Percentiles rank a stretch among this genome's conserved stretches.
Conservation (phyloP, 2,113 vertebrate species). For the Cynopterus brachyotis region DNA sequence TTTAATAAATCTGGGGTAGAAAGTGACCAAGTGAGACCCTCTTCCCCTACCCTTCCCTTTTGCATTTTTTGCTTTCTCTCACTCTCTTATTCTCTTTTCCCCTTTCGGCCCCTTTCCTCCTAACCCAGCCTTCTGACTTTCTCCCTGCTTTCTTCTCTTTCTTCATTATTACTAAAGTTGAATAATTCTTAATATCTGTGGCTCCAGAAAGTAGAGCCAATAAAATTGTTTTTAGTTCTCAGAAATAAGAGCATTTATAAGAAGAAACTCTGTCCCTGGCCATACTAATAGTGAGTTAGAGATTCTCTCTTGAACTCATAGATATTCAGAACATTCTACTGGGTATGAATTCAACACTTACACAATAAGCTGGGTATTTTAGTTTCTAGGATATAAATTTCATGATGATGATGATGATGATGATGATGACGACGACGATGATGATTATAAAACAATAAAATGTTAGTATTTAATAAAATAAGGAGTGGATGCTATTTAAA, state of each 20-base stretch:
- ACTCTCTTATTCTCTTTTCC: not conserved
- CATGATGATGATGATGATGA: not conserved
- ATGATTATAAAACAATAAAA: not conserved
- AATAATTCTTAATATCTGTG: conserved; percentile 15
- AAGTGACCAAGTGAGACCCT: not conserved
- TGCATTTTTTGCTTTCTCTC: not conserved
- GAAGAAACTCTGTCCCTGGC: not conserved
- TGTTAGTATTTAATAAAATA: conserved; percentile 23
- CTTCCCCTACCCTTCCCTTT: not conserved
- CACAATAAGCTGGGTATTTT: conserved; percentile 20
- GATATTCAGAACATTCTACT: not conserved
- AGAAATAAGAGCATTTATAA: not conserved
- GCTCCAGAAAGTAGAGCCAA: not conserved
- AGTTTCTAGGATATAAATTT: conserved; percentile 26
- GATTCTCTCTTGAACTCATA: not conserved
- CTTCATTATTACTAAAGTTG: conserved; percentile 28
- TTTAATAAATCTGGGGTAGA: not conserved
- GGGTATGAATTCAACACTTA: conserved; percentile 27
- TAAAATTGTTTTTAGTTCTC: conserved; percentile 26
- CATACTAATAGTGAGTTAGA: conserved; percentile 31
- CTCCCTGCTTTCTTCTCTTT: not conserved
- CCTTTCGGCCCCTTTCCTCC: not conserved
- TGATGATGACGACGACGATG: not conserved
- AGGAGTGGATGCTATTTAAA: conserved; percentile 2
- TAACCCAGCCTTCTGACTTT: not conserved